These are phyloP conservation scores for Megalops cyprinoides DNA, from an alignment of 2,797 vertebrate species.

Conservation along the genomic window DNA sequence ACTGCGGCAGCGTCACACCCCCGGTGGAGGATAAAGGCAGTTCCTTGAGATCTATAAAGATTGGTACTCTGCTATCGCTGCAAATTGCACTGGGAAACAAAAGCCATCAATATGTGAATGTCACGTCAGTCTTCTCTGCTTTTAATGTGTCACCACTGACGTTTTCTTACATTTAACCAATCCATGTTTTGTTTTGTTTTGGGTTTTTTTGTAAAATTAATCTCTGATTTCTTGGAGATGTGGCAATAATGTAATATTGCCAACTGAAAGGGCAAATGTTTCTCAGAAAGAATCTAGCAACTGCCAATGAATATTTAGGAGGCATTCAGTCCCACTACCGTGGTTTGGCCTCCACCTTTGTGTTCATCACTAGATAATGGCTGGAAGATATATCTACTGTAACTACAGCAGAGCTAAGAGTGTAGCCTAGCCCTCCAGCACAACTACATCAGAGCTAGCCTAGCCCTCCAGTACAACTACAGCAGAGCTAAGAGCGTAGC, in stretches of 20 bases:
- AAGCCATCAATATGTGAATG: constrained; percentile 31
- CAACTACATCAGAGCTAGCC: no score
- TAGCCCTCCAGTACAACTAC: no score
- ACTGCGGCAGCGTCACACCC: background rate
- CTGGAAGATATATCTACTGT: no score
- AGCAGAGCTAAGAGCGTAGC: no score
- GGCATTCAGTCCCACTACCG: background rate
- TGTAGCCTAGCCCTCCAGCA: no score
- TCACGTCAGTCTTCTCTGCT: constrained; percentile 5
- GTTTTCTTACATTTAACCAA: background rate
- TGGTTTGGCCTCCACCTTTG: no score
- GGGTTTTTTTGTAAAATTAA: background rate
- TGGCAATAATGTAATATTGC: background rate
- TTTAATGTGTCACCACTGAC: background rate
- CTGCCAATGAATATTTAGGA: background rate
- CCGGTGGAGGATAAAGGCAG: background rate
- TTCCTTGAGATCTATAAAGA: constrained; percentile 13
- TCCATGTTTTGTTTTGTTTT: background rate
- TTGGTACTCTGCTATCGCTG: background rate
- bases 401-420: no score
- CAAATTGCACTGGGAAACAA: constrained; percentile 7
- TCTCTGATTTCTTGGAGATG: background rate
- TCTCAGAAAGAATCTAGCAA: background rate
- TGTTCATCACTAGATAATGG: no score
- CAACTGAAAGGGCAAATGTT: background rate